Evolutionary conservation across 2,797 vertebrate genomes (phyloP), one percentile per base, ranked within the genome.

Genomic region (Epinephelus awoara): DNA sequence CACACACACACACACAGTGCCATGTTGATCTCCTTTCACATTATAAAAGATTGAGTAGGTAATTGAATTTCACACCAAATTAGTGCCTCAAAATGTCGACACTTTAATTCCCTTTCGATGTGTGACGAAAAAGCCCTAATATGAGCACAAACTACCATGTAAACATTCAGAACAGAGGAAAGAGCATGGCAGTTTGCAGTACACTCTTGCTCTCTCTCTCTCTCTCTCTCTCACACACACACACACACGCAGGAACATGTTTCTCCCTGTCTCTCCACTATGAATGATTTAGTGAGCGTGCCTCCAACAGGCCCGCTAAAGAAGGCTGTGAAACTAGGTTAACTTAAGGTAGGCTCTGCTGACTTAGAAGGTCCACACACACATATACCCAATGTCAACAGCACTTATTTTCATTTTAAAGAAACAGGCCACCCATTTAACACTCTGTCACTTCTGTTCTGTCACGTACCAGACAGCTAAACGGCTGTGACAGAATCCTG

Each of bases 221-320:
- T 34, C 34, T 34, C 29, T 34, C 27, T 4, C 44, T 72, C 77
- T 72, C 67, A 77, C 80, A 66, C 64, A 57, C 80, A 75, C 61
- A 74, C 67, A 77, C 80, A 66, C 59, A 57, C 80, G 73, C 57
- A 80, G 79, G 42, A 87, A 80, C 85, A 84, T 86, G 89, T 85
- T 85, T 88, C 85, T 80, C 71, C 80, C 74, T 78, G 82, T 90
- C 85, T 87, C 88, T 90, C 88, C 86, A 70, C 77, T 69, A 93
- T 94, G 86, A 93, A 94, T 93, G 89, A 93, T 94, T 94, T 93
- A 94, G 92, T 89, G 90, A 91, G 87, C 66, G 65, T 84, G 91
- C 85, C 87, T 91, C 86, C 66, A 76, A 87, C 87, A 69, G 85
- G 80, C 81, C 84, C 11, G 64, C 85, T 87, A 70, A 76, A 87